Conservation (phyloP, 1,140 invertebrate species). For the Battus philenor region DNA sequence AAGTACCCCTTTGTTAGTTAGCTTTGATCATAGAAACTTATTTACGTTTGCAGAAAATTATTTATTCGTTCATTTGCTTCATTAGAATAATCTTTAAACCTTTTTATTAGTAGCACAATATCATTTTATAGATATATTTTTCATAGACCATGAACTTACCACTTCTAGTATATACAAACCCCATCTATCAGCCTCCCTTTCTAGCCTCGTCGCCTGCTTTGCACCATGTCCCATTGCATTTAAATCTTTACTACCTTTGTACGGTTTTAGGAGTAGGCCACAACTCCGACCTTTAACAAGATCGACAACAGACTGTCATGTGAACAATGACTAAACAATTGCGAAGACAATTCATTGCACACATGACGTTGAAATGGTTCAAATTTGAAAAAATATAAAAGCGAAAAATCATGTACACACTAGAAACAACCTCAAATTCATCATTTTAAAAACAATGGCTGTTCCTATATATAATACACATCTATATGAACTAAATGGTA, state of each 20-base stretch:
- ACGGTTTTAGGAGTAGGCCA: conserved; percentile 13
- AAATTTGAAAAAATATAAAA: too few species aligned
- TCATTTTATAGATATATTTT: too few species aligned
- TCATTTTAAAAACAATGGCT: neutral
- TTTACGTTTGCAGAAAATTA: too few species aligned
- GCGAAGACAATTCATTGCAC: conserved; percentile 21
- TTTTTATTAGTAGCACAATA: too few species aligned
- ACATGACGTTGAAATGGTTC: conserved; percentile 27
- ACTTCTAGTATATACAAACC: conserved; percentile 6
- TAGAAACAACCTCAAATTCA: conserved; percentile 10
- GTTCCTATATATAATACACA: too few species aligned
- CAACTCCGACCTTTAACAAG: conserved; percentile 61
- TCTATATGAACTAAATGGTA: too few species aligned
- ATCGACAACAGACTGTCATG: conserved; percentile 53
- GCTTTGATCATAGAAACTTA: too few species aligned
- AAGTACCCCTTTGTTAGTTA: too few species aligned
- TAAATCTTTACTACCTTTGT: conserved; percentile 18
- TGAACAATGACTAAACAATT: conserved; percentile 26
- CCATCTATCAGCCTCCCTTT: neutral
- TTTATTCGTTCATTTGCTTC: too few species aligned
- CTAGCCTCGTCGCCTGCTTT: neutral
- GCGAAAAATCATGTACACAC: too few species aligned
- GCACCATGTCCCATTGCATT: conserved; percentile 3
- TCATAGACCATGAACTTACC: conserved; percentile 12
- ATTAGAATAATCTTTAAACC: too few species aligned